Evolutionary conservation across 2,113 vertebrate species (phyloP), one percentile per base, ranked within the genome.

Genomic region (Dipodomys spectabilis): DNA sequence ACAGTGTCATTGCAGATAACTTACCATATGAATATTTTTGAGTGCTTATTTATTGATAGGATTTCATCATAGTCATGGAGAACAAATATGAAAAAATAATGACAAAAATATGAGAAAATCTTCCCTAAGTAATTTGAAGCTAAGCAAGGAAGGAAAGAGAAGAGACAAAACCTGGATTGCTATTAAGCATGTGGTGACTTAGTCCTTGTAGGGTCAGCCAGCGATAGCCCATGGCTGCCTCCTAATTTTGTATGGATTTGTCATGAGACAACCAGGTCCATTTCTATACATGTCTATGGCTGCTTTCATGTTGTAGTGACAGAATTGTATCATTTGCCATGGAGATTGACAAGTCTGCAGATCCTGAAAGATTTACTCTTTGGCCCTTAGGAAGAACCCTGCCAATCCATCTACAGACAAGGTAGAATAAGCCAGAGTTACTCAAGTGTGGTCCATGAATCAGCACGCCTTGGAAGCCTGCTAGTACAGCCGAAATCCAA

Each of bases 161-260:
- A 45, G 49, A 22, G 68, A 49, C 71, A 0, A 81, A 44, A 20
- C 27, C 73, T 12, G 39, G 69, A 32, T 13, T 65, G 20, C 27
- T 22, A 18, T 0, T 22, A 4, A 81, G 22, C 7, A 1, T n/a
- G 1, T 30, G n/a, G 15, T 2, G 7, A 72, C 10, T 49, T 11
- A 57, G 15, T 57, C 53, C 53, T 13, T 57, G 53, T 57, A 57
- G 53, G 53, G 62, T 23, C 62, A 64, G 62, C 19, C 28, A n/a
- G n/a, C 77, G 28, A 5, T 7, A 73, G n/a, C 2, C 7, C 4
- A 45, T 22, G 3, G 20, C 45, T 30, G 0, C 20, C 27, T 86
- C 67, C 53, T 68, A 6, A 65, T 72, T 74, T 39, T 74, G 44
- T 19, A 4, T 68, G 73, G 57, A 45, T 65, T 84, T 44, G 9